A percentile compares a stretch with the other conserved stretches of the same genome.
Conservation (phyloP, 2,113 vertebrate species). For the Bungarus multicinctus region DNA sequence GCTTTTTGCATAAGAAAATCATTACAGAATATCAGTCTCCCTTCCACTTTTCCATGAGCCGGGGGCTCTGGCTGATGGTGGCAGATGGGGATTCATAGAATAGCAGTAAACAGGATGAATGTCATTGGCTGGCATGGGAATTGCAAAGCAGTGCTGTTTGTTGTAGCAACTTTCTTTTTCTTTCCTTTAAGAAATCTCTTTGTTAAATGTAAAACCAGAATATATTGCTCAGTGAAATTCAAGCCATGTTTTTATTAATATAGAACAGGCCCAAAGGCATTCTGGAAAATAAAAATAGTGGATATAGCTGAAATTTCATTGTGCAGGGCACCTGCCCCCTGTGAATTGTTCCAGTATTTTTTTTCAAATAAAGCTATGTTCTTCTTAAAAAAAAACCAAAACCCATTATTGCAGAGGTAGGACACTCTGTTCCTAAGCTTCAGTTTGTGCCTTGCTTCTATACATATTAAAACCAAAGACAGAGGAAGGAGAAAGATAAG, state of each 20-base stretch:
- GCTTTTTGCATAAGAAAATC: not conserved
- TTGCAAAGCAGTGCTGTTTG: not conserved
- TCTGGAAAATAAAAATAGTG: not conserved
- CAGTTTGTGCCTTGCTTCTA: not conserved
- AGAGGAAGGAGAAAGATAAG: not conserved
- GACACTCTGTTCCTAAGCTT: not conserved
- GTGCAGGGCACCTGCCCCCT: not conserved
- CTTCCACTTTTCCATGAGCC: not conserved
- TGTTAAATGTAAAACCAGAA: not conserved
- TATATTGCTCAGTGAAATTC: not conserved
- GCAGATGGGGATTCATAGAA: not conserved
- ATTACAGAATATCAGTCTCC: not conserved
- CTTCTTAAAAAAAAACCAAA: not conserved
- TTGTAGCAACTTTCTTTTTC: not conserved
- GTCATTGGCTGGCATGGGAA: not conserved
- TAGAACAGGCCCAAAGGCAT: not conserved
- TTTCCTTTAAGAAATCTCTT: not conserved
- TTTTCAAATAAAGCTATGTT: not conserved
- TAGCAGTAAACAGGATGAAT: not conserved
- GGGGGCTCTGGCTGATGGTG: not conserved
- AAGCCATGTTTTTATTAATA: not conserved
- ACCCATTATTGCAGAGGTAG: not conserved
- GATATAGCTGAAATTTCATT: not conserved
- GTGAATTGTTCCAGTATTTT: not conserved
- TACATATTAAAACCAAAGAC: not conserved